Evolutionary conservation across 2,113 vertebrate genomes (phyloP).

Genomic region (Taurulus bubalis): DNA sequence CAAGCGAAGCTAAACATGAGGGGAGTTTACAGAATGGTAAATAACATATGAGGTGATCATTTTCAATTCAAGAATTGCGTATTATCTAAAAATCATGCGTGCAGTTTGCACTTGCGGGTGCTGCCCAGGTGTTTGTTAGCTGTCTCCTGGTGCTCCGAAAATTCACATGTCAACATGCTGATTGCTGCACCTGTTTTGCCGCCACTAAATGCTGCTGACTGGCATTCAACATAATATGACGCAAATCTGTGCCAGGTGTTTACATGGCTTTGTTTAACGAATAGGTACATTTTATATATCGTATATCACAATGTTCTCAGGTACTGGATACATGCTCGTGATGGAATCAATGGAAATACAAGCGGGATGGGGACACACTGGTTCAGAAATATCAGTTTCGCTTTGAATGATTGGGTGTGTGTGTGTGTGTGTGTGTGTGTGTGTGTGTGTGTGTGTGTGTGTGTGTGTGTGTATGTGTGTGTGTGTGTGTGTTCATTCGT

Average conservation of each 20-base stretch:
- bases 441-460: conserved; percentile 44
- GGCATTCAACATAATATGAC: neutral
- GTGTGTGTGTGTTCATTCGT: conserved; percentile 38
- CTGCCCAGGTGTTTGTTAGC: conserved; percentile 29
- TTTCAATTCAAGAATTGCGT: conserved; percentile 15
- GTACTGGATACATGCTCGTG: conserved; percentile 4
- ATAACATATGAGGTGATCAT: conserved; percentile 21
- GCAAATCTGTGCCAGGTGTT: conserved; percentile 21
- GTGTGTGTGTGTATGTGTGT: conserved; percentile 27
- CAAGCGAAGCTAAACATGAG: conserved; percentile 24
- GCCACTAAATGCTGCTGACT: neutral
- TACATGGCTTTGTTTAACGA: neutral
- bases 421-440: conserved; percentile 23
- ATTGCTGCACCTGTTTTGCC: neutral
- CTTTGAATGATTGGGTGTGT: conserved; percentile 56
- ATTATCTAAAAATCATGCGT: conserved; percentile 15
- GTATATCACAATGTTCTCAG: neutral
- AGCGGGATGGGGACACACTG: conserved; percentile 53
- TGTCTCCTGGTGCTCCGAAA: conserved; percentile 33
- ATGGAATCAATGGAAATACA: conserved; percentile 62
- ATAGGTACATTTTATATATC: neutral
- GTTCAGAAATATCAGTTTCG: conserved; percentile 70
- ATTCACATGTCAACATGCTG: conserved; percentile 5
- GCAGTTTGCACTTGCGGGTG: conserved; percentile 31
- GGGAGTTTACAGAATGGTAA: conserved; percentile 56